Conservation (phyloP, 2,113 vertebrate genomes). For the Hippopotamus amphibius region DNA sequence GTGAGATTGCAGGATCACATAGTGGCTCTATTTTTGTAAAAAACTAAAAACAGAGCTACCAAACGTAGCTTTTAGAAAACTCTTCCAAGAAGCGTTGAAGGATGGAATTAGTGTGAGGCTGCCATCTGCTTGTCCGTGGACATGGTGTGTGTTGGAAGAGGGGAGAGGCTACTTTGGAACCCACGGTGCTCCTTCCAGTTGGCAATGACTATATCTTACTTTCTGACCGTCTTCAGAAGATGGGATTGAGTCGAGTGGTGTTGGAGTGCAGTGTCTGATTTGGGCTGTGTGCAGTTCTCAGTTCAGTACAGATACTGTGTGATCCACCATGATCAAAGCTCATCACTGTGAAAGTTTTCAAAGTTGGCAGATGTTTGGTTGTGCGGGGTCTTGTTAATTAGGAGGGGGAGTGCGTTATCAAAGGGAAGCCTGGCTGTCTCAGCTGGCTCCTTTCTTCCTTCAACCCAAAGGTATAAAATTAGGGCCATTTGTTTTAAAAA, state of each 20-base stretch:
- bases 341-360: neutral
- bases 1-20: neutral
- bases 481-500: neutral
- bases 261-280: neutral
- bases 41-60: neutral
- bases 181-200: rapidly evolving
- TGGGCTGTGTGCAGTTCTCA: neutral
- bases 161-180: neutral
- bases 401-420: constrained; percentile 51
- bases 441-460: neutral
- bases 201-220: neutral
- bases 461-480: neutral
- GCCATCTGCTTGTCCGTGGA: rapidly evolving
- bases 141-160: neutral
- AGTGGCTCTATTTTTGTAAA: neutral
- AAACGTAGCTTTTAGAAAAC: neutral
- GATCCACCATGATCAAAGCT: constrained; percentile 44
- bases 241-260: neutral
- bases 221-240: neutral
- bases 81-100: neutral
- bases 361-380: constrained; percentile 63
- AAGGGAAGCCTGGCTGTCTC: constrained; percentile 40
- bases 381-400: constrained; percentile 68
- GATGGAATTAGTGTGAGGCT: rapidly evolving
- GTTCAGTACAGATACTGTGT: neutral